Evolutionary conservation across 2,797 vertebrate species (phyloP), one percentile per base, ranked within the genome.

Genomic region (Amblyraja radiata): DNA sequence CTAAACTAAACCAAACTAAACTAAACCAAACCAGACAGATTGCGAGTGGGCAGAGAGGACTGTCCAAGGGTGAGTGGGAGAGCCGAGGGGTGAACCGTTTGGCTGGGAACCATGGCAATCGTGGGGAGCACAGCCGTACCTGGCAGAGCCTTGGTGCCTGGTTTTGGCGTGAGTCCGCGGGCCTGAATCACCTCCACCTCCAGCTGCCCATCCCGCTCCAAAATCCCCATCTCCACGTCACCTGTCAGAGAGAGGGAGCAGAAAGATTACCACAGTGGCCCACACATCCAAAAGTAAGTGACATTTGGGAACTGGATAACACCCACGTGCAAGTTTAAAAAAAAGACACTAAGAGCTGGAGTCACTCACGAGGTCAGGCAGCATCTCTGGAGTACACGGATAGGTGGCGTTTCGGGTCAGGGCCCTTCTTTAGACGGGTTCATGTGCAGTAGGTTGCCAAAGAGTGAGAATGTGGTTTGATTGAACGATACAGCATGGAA

Each of bases 181-280:
- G 90, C 90, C 5, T 92, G 90, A 54, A 92, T 92, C 39, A 92
- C 90, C 46, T 92, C 90, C 71, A 92, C 90, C 28, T 92, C 90
- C 6, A 92, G 90, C 39, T 92, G 90, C 10, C 90, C 90, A 0
- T 92, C 73, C 71, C 90, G 73, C 21, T 92, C 90, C 90, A 92
- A n/a, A 14, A 92, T 74, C 10, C 90, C 90, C 28, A 92, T 92
- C 28, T 92, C 90, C 2, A 92, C 90, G 28, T 92, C 90, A 76
- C 90, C 90, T 92, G 36, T 11, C 68, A 54, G 46, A 88, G 21
- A 68, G 9, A 68, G 23, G 36, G 8, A 8, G 61, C 9, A 2
- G 14, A 36, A 63, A 14, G 39, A 32, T 36, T 2, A 1, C 16
- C 9, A n/a, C 11, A 65, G 6, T 61, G 21, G 1, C 14, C 28